Percentiles rank a stretch among this genome's conserved stretches.
Evolutionary conservation across 2,888 invertebrate genomes (phyloP).

Genomic region (Beris chalybata): DNA sequence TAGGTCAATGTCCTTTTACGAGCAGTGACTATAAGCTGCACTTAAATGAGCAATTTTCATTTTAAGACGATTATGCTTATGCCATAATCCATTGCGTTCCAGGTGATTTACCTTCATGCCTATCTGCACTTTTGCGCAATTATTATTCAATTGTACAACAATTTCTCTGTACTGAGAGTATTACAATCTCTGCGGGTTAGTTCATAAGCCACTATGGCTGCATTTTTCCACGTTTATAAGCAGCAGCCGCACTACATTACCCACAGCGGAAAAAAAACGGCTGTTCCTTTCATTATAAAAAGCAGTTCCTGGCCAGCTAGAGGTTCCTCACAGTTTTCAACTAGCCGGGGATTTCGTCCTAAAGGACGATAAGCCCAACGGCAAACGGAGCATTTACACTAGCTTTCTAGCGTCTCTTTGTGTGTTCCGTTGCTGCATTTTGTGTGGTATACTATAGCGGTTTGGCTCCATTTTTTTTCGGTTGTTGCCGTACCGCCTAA

Average conservation of each 20-base stretch:
- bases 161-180: conserved; percentile 1
- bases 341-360: background rate
- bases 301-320: conserved; percentile 21
- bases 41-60: too few species aligned
- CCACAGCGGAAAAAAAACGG: too few species aligned
- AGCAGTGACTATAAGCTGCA: too few species aligned
- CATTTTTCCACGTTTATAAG: conserved; percentile 14
- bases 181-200: conserved; percentile 24
- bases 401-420: too few species aligned
- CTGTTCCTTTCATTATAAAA: conserved; percentile 21
- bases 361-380: too few species aligned
- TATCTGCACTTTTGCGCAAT: conserved; percentile 26
- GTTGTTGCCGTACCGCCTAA: background rate
- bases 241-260: background rate
- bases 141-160: conserved; percentile 30
- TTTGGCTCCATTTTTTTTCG: background rate
- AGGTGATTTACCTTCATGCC: conserved; percentile 9
- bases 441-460: too few species aligned
- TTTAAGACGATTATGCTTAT: too few species aligned
- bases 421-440: too few species aligned
- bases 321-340: background rate
- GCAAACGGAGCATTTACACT: too few species aligned
- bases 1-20: too few species aligned
- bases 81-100: conserved; percentile 18
- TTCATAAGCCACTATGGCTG: conserved; percentile 24